Percentiles rank a stretch among this genome's conserved stretches.
Evolutionary conservation across 1,140 invertebrate species (phyloP).

Genomic region (Drosophila oshimai): DNA sequence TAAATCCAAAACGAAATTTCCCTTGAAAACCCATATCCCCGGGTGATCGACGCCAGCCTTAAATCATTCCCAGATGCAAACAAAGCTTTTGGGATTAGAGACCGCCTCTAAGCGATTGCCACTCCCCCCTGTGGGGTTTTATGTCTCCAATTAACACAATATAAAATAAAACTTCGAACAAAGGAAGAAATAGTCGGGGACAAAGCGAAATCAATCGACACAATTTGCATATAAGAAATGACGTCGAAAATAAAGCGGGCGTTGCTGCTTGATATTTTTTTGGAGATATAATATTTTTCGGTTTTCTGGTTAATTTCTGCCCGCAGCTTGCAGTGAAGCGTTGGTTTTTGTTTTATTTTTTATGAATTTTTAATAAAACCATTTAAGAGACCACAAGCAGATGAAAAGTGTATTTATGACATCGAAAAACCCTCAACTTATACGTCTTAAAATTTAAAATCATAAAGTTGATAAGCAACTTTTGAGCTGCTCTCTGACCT

Average conservation of each 20-base stretch:
- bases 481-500: constrained; percentile 60
- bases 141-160: constrained; percentile 58
- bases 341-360: constrained; percentile 41
- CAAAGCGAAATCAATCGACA: constrained; percentile 37
- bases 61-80: constrained; percentile 5
- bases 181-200: constrained; percentile 27
- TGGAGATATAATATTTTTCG: constrained; percentile 5
- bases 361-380: constrained; percentile 75
- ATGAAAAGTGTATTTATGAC: constrained; percentile 14
- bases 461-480: constrained; percentile 70
- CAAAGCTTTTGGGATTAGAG: constrained; percentile 5
- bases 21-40: constrained; percentile 12
- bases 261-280: constrained; percentile 14
- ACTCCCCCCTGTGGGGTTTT: constrained; percentile 25
- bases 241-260: constrained; percentile 52
- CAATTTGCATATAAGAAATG: constrained; percentile 69
- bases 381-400: constrained; percentile 46
- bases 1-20: background rate
- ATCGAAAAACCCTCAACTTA: constrained; percentile 6
- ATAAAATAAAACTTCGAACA: constrained; percentile 54
- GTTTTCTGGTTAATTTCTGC: constrained; percentile 4
- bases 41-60: background rate
- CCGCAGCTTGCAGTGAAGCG: constrained; percentile 18
- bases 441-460: constrained; percentile 40
- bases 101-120: background rate